These are phyloP conservation scores for Pheosia gnoma DNA, from an alignment of 2,888 invertebrate genomes.

Conservation along the genomic window DNA sequence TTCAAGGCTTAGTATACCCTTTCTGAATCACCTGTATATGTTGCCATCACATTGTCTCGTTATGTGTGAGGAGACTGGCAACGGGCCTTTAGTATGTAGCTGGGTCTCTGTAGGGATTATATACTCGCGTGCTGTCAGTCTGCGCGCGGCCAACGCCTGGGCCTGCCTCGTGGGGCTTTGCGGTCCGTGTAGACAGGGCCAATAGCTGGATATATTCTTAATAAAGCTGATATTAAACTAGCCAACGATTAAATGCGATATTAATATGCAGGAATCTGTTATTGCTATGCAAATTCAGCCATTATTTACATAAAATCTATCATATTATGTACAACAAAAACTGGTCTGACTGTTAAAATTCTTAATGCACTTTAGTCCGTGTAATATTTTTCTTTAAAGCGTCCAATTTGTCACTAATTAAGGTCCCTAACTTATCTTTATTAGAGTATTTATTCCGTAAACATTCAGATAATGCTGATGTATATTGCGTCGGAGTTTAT, in stretches of 20 bases:
- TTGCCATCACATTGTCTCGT: no score
- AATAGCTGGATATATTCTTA: no score
- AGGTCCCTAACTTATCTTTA: constrained; percentile 59
- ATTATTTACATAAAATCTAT: constrained; percentile 16
- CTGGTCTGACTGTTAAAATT: constrained; percentile 24
- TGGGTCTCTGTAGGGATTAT: no score
- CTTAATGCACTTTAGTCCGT: constrained; percentile 46
- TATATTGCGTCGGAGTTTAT: constrained; percentile 20
- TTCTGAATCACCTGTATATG: no score
- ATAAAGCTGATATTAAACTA: no score
- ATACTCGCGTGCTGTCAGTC: no score
- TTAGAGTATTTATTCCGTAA: constrained; percentile 56
- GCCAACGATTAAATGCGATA: constrained; percentile 13
- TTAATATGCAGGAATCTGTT: constrained; percentile 33
- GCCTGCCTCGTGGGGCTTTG: no score
- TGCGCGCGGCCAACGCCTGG: no score
- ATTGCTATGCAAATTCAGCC: constrained; percentile 40
- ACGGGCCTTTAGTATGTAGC: no score
- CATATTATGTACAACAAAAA: constrained; percentile 18
- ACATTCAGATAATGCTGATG: constrained; percentile 47
- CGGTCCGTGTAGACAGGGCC: no score
- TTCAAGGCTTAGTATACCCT: no score
- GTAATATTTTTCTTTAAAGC: constrained; percentile 48
- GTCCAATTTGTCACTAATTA: constrained; percentile 72
- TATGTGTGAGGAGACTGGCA: no score